Evolutionary conservation across 1,140 invertebrate species (phyloP).

Genomic region (Magallana gigas): DNA sequence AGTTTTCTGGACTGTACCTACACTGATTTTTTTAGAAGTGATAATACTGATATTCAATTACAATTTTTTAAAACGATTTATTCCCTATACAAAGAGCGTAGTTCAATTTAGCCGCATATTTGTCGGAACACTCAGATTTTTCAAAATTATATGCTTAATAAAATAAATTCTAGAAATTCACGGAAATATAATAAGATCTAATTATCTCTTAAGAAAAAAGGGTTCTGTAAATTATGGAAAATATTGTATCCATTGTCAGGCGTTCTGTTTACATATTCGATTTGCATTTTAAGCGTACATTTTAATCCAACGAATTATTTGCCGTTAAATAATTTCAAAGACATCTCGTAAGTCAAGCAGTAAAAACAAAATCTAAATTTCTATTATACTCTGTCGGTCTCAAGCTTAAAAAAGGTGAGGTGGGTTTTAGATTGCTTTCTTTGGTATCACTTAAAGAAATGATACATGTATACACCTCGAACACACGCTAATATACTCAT

Average conservation of each 20-base stretch:
- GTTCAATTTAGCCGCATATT: neutral
- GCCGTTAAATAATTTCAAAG: neutral
- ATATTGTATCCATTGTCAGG: neutral
- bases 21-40: neutral
- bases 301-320: neutral
- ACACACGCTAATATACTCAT: neutral
- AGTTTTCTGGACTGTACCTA: neutral
- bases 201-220: neutral
- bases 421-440: neutral
- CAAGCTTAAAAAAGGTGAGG: neutral
- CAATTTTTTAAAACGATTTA: neutral
- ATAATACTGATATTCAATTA: neutral
- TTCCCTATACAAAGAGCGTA: neutral
- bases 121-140: neutral
- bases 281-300: neutral
- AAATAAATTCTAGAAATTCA: neutral
- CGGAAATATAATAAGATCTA: neutral
- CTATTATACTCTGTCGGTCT: neutral
- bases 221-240: neutral
- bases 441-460: neutral
- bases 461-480: neutral
- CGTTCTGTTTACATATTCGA: slow-evolving; percentile 6
- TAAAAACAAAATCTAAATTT: neutral
- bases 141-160: neutral
- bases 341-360: neutral